Evolutionary conservation across 2,113 vertebrate genomes (phyloP).

Genomic region (Martes martes): DNA sequence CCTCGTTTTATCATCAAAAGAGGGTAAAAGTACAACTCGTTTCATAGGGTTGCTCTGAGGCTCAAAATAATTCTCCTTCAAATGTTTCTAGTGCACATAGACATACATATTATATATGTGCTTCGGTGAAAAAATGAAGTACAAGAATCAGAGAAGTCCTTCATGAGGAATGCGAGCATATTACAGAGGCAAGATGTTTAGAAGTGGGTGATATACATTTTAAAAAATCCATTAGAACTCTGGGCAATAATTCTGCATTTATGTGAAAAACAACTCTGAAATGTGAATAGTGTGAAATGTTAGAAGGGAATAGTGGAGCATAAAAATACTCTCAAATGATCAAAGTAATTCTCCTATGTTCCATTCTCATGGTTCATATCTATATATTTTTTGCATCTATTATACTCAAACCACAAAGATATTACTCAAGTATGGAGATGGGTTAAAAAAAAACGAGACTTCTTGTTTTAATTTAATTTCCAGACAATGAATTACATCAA

Average conservation of each 20-base stretch:
- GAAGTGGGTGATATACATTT: background rate
- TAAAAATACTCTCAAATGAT: background rate
- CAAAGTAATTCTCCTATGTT: background rate
- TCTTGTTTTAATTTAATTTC: slow-evolving; percentile 38
- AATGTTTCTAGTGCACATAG: background rate
- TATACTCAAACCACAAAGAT: background rate
- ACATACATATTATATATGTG: background rate
- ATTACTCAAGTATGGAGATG: background rate
- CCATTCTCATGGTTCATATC: background rate
- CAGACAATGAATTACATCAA: background rate
- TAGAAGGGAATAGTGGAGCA: background rate
- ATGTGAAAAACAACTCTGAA: background rate
- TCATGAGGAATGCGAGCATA: background rate
- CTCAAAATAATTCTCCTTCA: background rate
- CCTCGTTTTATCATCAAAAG: background rate
- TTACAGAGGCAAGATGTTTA: background rate
- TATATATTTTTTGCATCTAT: background rate
- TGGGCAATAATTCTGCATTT: background rate
- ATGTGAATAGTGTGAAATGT: background rate
- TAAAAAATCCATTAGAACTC: background rate
- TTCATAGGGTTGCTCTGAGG: background rate
- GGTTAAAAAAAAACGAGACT: background rate
- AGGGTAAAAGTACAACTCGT: background rate
- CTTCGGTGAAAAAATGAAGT: background rate
- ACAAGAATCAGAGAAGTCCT: background rate